Base-by-base conservation (phyloP, 2,113 vertebrate species). In the Nibea coibor region DNA sequence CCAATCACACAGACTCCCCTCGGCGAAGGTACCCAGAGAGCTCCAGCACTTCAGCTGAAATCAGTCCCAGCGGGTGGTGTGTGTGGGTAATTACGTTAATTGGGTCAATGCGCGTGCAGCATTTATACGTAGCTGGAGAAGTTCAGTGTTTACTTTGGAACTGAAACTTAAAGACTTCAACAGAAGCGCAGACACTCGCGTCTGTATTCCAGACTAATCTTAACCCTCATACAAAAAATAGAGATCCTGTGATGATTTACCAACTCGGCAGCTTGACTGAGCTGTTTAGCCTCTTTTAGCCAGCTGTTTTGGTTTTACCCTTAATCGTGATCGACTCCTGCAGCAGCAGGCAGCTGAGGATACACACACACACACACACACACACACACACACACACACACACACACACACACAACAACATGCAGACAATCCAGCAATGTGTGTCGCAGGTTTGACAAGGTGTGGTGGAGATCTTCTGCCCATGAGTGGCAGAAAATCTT, bases 61-160 rank as follows among this genome's bases (percentile, higher is more conserved):
- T 89, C 83, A 83, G 80, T 20, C 75, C 0, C 88, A 84, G 72
- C 14, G 5, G 80, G 80, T 17, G 63, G 71, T 42, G 8, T 22
- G 50, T 48, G 28, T 10, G 54, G 42, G 66, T 72, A 85, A 88
- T 91, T 77, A 74, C 76, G 72, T 17, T 91, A 92, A 92, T 88
- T 92, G 35, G 88, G 91, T 92, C 88, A 84, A 62, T 64, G 87
- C 58, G 35, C 35, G 65, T 47, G 56, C 56, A 28, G 76, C 45
- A 17, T 82, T 83, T 75, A 56, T 17, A 80, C 58, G 8, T 62
- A 17, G 74, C 86, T 59, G 64, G 48, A 28, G 35, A 71, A 82
- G 48, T 59, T 56, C 47, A 63, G 66, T 68, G 75, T 86, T 77
- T 78, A 75, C 72, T 75, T 56, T 28, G 8, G 57, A 72, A 70